Evolutionary conservation across 2,113 vertebrate species (phyloP).

Genomic region (Semicossyphus pulcher): DNA sequence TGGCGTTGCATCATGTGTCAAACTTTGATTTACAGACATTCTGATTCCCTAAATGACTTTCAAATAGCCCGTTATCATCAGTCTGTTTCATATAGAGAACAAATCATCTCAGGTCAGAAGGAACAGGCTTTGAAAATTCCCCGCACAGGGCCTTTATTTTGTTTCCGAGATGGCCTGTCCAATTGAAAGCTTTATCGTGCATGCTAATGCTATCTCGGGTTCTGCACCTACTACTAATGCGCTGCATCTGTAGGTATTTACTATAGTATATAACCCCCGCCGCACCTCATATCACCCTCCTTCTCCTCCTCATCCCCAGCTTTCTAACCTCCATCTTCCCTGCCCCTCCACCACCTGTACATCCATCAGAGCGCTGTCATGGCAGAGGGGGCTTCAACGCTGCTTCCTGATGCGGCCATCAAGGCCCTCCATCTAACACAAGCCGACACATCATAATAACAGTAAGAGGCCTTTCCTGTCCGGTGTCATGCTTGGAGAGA

Average conservation of each 20-base stretch:
- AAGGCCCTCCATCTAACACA: slow-evolving; percentile 84
- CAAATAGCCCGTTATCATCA: slow-evolving; percentile 60
- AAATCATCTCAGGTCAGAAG: slow-evolving; percentile 57
- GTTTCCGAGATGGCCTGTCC: slow-evolving; percentile 69
- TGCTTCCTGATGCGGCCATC: slow-evolving; percentile 81
- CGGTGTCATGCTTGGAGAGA: slow-evolving; percentile 87
- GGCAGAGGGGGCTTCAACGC: slow-evolving; percentile 76
- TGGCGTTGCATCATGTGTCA: slow-evolving; percentile 39
- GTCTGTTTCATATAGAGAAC: slow-evolving; percentile 47
- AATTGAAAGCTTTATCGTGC: slow-evolving; percentile 58
- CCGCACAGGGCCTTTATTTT: slow-evolving; percentile 64
- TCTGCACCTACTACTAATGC: slow-evolving; percentile 73
- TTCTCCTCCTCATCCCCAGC: slow-evolving; percentile 67
- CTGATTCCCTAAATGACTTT: slow-evolving; percentile 60
- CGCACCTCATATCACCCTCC: slow-evolving; percentile 63
- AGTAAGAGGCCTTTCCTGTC: slow-evolving; percentile 88
- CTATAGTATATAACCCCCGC: slow-evolving; percentile 64
- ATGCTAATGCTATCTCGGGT: slow-evolving; percentile 67
- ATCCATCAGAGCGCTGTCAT: slow-evolving; percentile 82
- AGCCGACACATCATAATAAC: slow-evolving; percentile 89
- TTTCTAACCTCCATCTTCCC: slow-evolving; percentile 75
- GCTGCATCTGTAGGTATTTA: slow-evolving; percentile 68
- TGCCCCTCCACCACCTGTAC: slow-evolving; percentile 75
- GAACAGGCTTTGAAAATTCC: slow-evolving; percentile 53
- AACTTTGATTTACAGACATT: slow-evolving; percentile 48